These are phyloP conservation scores for Platycnemis pennipes DNA, from an alignment of 2,888 invertebrate genomes.

Conservation along the genomic window DNA sequence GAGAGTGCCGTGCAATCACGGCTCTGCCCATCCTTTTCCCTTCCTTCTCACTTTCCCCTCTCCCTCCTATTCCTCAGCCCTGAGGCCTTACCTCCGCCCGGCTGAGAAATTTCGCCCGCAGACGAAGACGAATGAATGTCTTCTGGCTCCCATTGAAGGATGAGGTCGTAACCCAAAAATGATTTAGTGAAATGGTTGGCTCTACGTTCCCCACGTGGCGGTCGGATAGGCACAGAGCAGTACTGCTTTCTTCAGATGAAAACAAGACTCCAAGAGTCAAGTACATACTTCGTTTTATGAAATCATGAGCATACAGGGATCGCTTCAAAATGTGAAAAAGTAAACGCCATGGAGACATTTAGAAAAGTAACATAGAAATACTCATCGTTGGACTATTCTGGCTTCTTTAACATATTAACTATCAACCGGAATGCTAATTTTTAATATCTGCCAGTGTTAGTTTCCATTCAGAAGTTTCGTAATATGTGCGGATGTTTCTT, in stretches of 20 bases:
- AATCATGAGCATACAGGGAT: neutral
- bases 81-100: neutral
- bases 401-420: too few relatives aligned
- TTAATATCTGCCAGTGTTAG: too few relatives aligned
- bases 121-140: slow-evolving; percentile 11
- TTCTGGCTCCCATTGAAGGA: slow-evolving; percentile 10
- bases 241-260: neutral
- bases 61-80: neutral
- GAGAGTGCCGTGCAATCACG: slow-evolving; percentile 36
- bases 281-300: neutral
- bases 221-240: neutral
- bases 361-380: too few relatives aligned
- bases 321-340: too few relatives aligned
- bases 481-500: too few relatives aligned
- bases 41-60: neutral
- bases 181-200: slow-evolving; percentile 1
- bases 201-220: neutral
- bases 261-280: neutral
- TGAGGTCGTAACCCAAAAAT: neutral
- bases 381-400: too few relatives aligned
- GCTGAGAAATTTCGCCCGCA: slow-evolving; percentile 25
- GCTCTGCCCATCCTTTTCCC: neutral
- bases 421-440: too few relatives aligned
- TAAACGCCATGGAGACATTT: too few relatives aligned
- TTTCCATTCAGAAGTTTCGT: too few relatives aligned